A percentile compares a stretch with the other conserved stretches of the same genome.
phyloP scores from a whole-genome alignment of 2,888 invertebrate genomes.

The Euproctis similis region DNA sequence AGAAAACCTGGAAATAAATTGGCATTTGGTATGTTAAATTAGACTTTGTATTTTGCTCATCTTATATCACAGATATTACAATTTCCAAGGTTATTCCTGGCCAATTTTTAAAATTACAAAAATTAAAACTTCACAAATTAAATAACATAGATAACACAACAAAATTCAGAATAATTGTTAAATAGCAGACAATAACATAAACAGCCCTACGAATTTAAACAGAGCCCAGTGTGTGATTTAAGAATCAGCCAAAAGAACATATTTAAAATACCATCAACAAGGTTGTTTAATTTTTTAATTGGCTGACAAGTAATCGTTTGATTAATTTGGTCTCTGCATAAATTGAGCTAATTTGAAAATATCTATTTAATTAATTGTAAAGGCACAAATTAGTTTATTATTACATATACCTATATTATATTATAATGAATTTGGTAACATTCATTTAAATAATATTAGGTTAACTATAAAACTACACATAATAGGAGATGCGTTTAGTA shows the following conservation, averaged over 20 bases:
- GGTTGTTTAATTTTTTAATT: too few species aligned
- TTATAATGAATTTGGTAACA: slow-evolving; percentile 54
- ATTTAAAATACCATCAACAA: too few species aligned
- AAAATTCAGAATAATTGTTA: slow-evolving; percentile 26
- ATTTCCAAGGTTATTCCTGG: slow-evolving; percentile 39
- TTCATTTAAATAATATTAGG: slow-evolving; percentile 34
- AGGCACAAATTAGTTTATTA: slow-evolving; percentile 48
- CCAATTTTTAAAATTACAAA: slow-evolving; percentile 28
- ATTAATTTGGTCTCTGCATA: too few species aligned
- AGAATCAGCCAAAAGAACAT: too few species aligned
- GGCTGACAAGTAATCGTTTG: too few species aligned
- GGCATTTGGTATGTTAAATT: slow-evolving; percentile 41
- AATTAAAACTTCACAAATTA: slow-evolving; percentile 34
- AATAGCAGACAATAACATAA: too few species aligned
- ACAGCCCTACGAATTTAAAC: too few species aligned
- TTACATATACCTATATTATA: slow-evolving; percentile 35
- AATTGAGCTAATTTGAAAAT: too few species aligned
- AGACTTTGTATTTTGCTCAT: slow-evolving; percentile 2
- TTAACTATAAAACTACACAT: slow-evolving; percentile 19
- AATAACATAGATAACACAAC: slow-evolving; percentile 26
- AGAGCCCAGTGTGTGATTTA: too few species aligned
- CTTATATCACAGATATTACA: slow-evolving; percentile 56
- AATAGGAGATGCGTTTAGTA: slow-evolving; percentile 12
- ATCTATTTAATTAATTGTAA: slow-evolving; percentile 30
- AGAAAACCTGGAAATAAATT: slow-evolving; percentile 49